Percentiles rank a stretch among this genome's conserved stretches.
Conservation (phyloP, 2,888 invertebrate species). For the Phasia obesa region DNA sequence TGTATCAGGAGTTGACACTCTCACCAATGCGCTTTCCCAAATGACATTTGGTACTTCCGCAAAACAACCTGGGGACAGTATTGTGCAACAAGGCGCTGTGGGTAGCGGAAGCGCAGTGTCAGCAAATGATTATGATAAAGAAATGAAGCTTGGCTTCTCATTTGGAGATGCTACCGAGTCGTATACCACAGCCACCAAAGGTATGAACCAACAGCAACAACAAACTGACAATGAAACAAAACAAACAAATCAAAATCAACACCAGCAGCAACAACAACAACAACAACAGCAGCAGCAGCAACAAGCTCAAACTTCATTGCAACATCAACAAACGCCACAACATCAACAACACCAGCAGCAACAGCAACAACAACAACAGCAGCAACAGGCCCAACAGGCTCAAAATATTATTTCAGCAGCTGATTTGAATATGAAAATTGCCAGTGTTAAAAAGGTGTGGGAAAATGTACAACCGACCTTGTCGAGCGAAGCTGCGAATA, state of each 20-base stretch:
- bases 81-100: conserved; percentile 71
- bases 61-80: conserved; percentile 72
- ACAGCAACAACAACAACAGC: conserved; percentile 76
- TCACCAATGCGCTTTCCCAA: conserved; percentile 85
- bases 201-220: conserved; percentile 71
- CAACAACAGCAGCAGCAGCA: conserved; percentile 72
- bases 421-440: conserved; percentile 96
- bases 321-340: conserved; percentile 70
- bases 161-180: conserved; percentile 87
- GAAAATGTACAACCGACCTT: conserved; percentile 86
- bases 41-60: conserved; percentile 84
- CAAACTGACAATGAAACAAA: conserved; percentile 71
- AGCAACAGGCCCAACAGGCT: conserved; percentile 75
- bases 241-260: conserved; percentile 72
- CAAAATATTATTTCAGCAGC: conserved; percentile 90
- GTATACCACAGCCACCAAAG: conserved; percentile 81
- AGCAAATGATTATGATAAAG: conserved; percentile 89
- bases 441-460: conserved; percentile 94
- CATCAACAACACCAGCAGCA: conserved; percentile 68
- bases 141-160: conserved; percentile 95
- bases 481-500: conserved; percentile 84
- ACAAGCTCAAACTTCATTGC: conserved; percentile 74
- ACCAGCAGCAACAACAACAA: conserved; percentile 72
- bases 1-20: conserved; percentile 80
- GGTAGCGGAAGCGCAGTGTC: conserved; percentile 71